Evolutionary conservation across 2,888 invertebrate genomes (phyloP).

Genomic region (Diaperis boleti): DNA sequence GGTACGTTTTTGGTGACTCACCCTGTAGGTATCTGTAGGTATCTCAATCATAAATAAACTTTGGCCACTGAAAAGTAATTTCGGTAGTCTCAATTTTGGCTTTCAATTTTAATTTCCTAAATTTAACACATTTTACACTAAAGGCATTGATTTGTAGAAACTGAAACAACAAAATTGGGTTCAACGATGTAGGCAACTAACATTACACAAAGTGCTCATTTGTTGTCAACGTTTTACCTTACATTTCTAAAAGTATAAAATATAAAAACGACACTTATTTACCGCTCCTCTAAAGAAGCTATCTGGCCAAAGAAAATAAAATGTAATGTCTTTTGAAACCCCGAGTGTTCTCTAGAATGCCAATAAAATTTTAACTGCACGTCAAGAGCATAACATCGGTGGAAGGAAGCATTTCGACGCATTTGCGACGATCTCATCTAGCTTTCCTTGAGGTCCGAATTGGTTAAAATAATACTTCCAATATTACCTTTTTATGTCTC

Average conservation of each 20-base stretch:
- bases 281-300: not conserved
- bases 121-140: no score
- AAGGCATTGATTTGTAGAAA: no score
- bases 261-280: no score
- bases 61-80: no score
- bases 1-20: no score
- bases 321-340: conserved; percentile 2
- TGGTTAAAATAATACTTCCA: not conserved
- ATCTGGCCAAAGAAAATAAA: not conserved
- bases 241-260: no score
- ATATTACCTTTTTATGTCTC: not conserved
- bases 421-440: conserved; percentile 1
- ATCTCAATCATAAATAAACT: no score
- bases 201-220: conserved; percentile 6
- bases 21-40: no score
- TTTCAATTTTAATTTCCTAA: no score
- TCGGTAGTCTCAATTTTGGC: no score
- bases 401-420: conserved; percentile 6
- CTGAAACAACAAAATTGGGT: no score
- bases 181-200: conserved; percentile 29
- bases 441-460: not conserved
- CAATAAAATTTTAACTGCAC: conserved; percentile 25
- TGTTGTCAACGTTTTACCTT: not conserved
- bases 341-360: not conserved
- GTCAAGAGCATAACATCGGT: conserved; percentile 3